phyloP scores from a whole-genome alignment of 2,113 vertebrate genomes.

The Macroglossus sobrinus region DNA sequence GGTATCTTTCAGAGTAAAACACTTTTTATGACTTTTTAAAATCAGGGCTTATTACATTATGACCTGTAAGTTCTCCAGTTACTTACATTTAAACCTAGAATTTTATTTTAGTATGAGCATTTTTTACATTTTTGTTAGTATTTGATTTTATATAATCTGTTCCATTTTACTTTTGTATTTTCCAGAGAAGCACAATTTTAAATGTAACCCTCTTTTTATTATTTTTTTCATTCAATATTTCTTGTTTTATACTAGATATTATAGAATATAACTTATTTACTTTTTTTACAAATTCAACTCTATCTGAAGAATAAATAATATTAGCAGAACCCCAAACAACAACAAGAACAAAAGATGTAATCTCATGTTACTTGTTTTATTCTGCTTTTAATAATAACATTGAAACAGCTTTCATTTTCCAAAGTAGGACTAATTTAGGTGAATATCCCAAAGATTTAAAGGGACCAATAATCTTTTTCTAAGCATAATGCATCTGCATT shows the following conservation, averaged over 20 bases:
- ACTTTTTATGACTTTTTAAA: constrained; percentile 25
- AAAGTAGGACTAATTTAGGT: background rate
- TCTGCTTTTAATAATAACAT: constrained; percentile 13
- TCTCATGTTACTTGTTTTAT: background rate
- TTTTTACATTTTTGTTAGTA: constrained; percentile 26
- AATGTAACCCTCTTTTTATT: constrained; percentile 8
- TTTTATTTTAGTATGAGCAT: background rate
- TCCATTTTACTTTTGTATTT: background rate
- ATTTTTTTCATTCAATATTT: background rate
- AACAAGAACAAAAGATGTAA: background rate
- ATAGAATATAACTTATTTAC: background rate
- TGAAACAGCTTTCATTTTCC: background rate
- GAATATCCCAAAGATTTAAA: background rate
- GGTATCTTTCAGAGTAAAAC: background rate
- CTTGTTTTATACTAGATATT: constrained; percentile 12
- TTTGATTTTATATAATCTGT: background rate
- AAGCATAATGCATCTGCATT: background rate
- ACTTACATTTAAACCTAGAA: constrained; percentile 6
- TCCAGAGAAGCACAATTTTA: constrained; percentile 3
- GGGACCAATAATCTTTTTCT: background rate
- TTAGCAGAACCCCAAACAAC: background rate
- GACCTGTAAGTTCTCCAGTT: background rate
- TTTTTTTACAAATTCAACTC: constrained; percentile 4
- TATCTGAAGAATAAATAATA: constrained; percentile 16
- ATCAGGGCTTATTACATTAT: background rate